Percentiles rank a stretch among this genome's conserved stretches.
Evolutionary conservation across 1,140 invertebrate genomes (phyloP).

Genomic region (Heliconius hewitsoni): DNA sequence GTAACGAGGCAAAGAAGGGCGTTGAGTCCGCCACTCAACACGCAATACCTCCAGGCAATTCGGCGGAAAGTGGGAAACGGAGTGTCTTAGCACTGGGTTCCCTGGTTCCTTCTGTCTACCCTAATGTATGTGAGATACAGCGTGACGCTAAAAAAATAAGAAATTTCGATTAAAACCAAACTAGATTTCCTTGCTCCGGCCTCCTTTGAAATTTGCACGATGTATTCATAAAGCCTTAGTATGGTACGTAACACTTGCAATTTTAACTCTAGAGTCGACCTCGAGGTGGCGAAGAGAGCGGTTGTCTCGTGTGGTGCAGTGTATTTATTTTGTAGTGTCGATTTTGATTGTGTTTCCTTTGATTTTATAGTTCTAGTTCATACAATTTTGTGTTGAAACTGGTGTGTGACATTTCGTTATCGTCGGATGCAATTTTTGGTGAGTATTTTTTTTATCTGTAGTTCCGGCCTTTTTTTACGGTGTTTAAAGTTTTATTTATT

Average conservation of each 20-base stretch:
- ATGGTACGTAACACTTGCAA: slow-evolving; percentile 3
- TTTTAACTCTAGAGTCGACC: slow-evolving; percentile 59
- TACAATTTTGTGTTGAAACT: slow-evolving; percentile 29
- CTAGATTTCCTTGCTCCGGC: slow-evolving; percentile 71
- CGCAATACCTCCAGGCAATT: no score
- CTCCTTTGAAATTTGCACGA: slow-evolving; percentile 55
- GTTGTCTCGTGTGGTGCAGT: slow-evolving; percentile 49
- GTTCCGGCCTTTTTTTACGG: neutral
- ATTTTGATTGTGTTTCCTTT: slow-evolving; percentile 17
- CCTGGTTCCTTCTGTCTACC: no score
- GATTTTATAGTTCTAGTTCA: slow-evolving; percentile 18
- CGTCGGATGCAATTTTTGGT: slow-evolving; percentile 45
- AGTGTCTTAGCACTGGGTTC: no score
- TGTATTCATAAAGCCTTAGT: neutral
- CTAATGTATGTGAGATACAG: no score
- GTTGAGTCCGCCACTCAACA: no score
- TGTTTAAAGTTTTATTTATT: neutral
- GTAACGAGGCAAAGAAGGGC: no score
- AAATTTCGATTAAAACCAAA: slow-evolving; percentile 29
- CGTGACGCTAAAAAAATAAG: neutral
- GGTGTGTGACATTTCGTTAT: slow-evolving; percentile 32
- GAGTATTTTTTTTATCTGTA: slow-evolving; percentile 21
- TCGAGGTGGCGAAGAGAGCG: slow-evolving; percentile 61
- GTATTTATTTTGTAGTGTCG: slow-evolving; percentile 47
- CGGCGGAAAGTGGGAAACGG: no score